Base-by-base conservation (phyloP, 2,797 vertebrate genomes). In the Novumbra hubbsi region DNA sequence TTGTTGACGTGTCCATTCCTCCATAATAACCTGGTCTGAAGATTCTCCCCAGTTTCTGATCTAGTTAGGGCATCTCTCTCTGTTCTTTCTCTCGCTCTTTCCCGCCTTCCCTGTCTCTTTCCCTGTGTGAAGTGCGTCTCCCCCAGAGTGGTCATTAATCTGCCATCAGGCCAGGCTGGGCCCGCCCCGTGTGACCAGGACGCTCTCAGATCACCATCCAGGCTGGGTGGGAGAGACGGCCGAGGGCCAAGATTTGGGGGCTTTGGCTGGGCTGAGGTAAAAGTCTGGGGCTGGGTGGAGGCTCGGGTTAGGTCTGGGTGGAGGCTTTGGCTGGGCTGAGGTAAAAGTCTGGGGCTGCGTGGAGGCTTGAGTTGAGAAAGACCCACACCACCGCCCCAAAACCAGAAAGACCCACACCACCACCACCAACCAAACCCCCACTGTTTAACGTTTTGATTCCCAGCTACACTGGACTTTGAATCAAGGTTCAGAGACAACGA, bases 181-280 rank as follows among this genome's bases (percentile, higher is more conserved):
- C 78, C 80, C 85, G 86, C 83, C 88, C 90, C 82, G 90, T 91
- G 86, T 94, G 91, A 93, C 93, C 92, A 91, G 82, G 90, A 92
- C 90, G 91, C 91, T 93, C 91, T 93, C 90, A 93, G 91, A 93
- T 93, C 93, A 88, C 92, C 91, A 93, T 94, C 92, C 92, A 93
- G 93, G 92, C 92, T 92, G 91, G 91, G 93, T 92, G 92, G 92
- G 90, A 91, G 92, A 92, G 89, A 89, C 83, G 86, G 91, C 93
- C 93, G 90, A 86, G 83, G 93, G 93, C 92, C 90, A 93, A 91
- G 93, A 93, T 94, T 93, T 93, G 87, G 88, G 87, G 78, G 88
- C 83, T 88, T 83, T 72, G 88, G 3, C 50, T 52, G 16, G 50
- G 49, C 4, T 50, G 15, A 17, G 49, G 3, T 50, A 17, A 41